A percentile compares a stretch with the other conserved stretches of the same genome.
Evolutionary conservation across 2,888 invertebrate species (phyloP).

Genomic region (Drosophila setosimentum): DNA sequence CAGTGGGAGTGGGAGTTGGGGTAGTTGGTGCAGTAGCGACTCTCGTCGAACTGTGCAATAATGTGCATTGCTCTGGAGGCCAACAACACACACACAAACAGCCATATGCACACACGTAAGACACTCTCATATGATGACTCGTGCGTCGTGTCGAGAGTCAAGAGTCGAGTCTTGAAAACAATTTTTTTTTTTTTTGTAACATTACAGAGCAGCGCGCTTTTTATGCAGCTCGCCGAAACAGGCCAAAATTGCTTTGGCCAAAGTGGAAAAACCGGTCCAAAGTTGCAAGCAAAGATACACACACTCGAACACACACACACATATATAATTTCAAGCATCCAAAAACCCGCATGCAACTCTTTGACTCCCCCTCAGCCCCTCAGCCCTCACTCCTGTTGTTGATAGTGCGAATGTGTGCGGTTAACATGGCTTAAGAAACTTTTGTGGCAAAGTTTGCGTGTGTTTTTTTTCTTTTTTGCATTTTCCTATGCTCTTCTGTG

Average conservation of each 20-base stretch:
- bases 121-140: slow-evolving; percentile 24
- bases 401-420: slow-evolving; percentile 78
- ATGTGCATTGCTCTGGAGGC: slow-evolving; percentile 36
- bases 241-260: slow-evolving; percentile 79
- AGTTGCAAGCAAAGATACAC: slow-evolving; percentile 70
- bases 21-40: neutral
- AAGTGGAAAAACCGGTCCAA: slow-evolving; percentile 79
- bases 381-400: slow-evolving; percentile 19
- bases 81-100: neutral
- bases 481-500: slow-evolving; percentile 18
- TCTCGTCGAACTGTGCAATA: slow-evolving; percentile 36
- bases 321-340: slow-evolving; percentile 29
- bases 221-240: slow-evolving; percentile 55
- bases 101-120: slow-evolving; percentile 4
- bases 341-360: slow-evolving; percentile 9
- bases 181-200: slow-evolving; percentile 29
- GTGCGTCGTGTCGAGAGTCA: slow-evolving; percentile 42
- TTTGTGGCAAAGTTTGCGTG: slow-evolving; percentile 51
- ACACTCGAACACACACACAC: slow-evolving; percentile 35
- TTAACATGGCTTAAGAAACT: slow-evolving; percentile 82
- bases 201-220: slow-evolving; percentile 51
- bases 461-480: neutral
- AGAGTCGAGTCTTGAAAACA: slow-evolving; percentile 51
- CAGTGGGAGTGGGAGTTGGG: neutral
- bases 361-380: neutral